Percentiles rank a stretch among this genome's conserved stretches.
phyloP scores from a whole-genome alignment of 2,797 vertebrate genomes.

The Oreortyx pictus region DNA sequence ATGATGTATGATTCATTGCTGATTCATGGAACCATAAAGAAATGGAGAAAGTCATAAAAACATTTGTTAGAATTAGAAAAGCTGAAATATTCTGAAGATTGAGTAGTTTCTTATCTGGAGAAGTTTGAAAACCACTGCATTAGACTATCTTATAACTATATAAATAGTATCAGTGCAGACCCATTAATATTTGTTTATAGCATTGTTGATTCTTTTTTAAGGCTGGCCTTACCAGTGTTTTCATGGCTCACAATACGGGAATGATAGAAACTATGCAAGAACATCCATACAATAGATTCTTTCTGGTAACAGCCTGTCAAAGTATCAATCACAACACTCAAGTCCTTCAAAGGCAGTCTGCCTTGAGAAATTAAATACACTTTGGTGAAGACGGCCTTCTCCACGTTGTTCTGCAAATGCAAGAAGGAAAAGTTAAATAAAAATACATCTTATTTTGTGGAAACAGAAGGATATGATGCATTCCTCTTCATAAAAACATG shows the following conservation, averaged over 20 bases:
- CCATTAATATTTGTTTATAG: not conserved
- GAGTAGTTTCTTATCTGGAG: not conserved
- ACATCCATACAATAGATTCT: conserved; percentile 84
- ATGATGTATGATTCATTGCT: not conserved
- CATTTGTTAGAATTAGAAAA: not conserved
- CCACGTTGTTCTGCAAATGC: conserved; percentile 83
- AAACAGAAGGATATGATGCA: not conserved
- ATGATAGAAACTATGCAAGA: conserved; percentile 90
- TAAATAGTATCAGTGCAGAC: not conserved
- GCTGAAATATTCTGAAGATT: not conserved
- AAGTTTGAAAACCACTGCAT: not conserved
- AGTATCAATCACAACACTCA: conserved; percentile 83
- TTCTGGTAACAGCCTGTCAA: conserved; percentile 76
- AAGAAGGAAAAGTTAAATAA: not conserved
- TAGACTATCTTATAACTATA: not conserved
- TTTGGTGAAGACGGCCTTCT: conserved; percentile 87
- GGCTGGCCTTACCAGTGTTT: conserved; percentile 85
- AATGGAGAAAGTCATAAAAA: not conserved
- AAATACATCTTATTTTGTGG: not conserved
- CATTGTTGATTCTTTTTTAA: not conserved
- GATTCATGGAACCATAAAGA: not conserved
- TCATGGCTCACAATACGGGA: conserved; percentile 83
- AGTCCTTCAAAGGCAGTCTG: conserved; percentile 84
- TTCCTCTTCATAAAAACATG: not conserved
- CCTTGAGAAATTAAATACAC: conserved; percentile 89